Percentiles rank a stretch among this genome's conserved stretches.
Evolutionary conservation across 2,113 vertebrate species (phyloP).

Genomic region (Apteryx owenii): DNA sequence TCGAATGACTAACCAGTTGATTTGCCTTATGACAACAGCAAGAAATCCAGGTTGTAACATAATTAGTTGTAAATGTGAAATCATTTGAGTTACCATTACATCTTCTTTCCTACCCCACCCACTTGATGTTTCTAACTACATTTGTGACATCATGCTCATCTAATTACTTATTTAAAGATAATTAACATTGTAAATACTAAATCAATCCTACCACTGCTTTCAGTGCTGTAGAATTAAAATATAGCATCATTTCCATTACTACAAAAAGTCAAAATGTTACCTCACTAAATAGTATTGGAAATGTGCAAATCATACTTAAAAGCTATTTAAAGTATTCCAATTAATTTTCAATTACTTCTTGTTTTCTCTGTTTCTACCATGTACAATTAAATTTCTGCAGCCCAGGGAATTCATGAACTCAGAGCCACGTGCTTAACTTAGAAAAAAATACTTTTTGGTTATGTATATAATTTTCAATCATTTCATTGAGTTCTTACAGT

Average conservation of each 20-base stretch:
- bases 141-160: background rate
- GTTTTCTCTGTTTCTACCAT: background rate
- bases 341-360: background rate
- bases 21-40: background rate
- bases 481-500: background rate
- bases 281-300: background rate
- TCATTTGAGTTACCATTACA: background rate
- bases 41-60: background rate
- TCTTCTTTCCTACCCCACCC: background rate
- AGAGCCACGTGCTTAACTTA: background rate
- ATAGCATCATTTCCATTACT: background rate
- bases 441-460: background rate
- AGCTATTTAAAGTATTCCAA: background rate
- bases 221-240: background rate
- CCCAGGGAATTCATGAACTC: background rate
- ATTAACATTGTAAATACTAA: constrained; percentile 9
- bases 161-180: constrained; percentile 38
- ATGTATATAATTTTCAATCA: background rate
- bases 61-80: background rate
- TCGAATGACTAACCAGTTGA: background rate
- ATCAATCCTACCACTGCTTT: background rate
- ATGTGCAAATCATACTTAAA: background rate
- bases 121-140: background rate
- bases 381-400: background rate
- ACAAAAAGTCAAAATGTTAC: background rate